These are phyloP conservation scores for Centropyge bicolor DNA, from an alignment of 2,797 vertebrate genomes.

Conservation along the genomic window DNA sequence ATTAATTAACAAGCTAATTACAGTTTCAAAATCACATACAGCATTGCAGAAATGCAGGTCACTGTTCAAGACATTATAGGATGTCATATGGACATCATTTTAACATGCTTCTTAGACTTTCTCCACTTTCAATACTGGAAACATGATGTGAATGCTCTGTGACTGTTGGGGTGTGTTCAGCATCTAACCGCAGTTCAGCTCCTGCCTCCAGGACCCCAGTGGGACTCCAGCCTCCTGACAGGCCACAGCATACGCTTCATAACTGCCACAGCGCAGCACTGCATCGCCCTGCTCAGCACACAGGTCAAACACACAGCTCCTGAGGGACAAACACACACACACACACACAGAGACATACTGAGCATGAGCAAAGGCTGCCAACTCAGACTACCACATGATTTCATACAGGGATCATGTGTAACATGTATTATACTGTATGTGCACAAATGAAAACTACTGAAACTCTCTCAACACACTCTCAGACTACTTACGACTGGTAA, in stretches of 20 bases:
- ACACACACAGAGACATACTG: background rate
- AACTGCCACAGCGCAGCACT: conserved; percentile 83
- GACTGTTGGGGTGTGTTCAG: background rate
- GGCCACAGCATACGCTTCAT: conserved; percentile 80
- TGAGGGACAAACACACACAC: conserved; percentile 56
- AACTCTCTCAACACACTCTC: background rate
- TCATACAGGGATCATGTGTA: background rate
- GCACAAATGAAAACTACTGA: background rate
- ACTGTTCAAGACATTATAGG: no score
- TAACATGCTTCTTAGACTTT: no score
- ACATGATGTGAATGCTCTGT: background rate
- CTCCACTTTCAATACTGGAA: background rate
- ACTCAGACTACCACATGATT: background rate
- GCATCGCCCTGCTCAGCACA: conserved; percentile 78
- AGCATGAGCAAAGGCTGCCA: background rate
- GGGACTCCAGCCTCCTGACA: conserved; percentile 85
- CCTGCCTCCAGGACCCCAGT: conserved; percentile 82
- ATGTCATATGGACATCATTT: background rate
- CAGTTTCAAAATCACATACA: background rate
- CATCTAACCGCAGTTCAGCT: conserved; percentile 85
- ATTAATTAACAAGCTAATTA: background rate
- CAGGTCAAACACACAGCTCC: conserved; percentile 88
- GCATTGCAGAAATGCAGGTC: no score
- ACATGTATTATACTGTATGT: background rate
- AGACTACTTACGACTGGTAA: conserved; percentile 85